Evolutionary conservation across 2,113 vertebrate genomes (phyloP).

Genomic region (Phaethon lepturus): DNA sequence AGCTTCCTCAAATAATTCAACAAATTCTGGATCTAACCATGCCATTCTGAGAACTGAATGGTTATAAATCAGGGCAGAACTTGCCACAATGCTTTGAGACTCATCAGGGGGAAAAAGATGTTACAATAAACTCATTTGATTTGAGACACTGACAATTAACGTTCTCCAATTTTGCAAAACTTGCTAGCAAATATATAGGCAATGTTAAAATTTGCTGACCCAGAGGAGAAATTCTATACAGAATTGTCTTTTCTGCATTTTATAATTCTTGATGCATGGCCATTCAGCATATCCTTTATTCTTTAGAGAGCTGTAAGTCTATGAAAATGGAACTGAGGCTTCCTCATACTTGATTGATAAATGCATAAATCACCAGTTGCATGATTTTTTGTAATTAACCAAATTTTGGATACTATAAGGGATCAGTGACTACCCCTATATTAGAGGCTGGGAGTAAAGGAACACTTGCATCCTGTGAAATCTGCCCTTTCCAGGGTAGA

Average conservation of each 20-base stretch:
- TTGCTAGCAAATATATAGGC: background rate
- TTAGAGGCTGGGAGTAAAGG: background rate
- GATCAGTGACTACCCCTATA: background rate
- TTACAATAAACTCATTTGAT: background rate
- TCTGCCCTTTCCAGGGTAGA: fast-evolving
- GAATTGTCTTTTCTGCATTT: background rate
- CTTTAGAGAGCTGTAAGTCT: background rate
- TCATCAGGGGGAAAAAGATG: background rate
- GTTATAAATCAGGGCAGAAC: background rate
- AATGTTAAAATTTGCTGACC: background rate
- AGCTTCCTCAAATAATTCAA: background rate
- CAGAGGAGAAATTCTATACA: background rate
- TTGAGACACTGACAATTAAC: background rate
- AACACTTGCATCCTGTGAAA: background rate
- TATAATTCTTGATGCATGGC: background rate
- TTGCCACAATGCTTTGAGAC: background rate
- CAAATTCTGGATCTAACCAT: background rate
- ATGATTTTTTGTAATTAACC: background rate
- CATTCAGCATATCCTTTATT: background rate
- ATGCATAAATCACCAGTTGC: background rate
- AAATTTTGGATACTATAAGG: background rate
- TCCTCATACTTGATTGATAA: background rate
- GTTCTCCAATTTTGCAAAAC: background rate
- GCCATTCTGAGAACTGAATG: background rate
- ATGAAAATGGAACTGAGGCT: background rate